phyloP scores from a whole-genome alignment of 2,797 vertebrate species.

The Macropus fuliginosus region DNA sequence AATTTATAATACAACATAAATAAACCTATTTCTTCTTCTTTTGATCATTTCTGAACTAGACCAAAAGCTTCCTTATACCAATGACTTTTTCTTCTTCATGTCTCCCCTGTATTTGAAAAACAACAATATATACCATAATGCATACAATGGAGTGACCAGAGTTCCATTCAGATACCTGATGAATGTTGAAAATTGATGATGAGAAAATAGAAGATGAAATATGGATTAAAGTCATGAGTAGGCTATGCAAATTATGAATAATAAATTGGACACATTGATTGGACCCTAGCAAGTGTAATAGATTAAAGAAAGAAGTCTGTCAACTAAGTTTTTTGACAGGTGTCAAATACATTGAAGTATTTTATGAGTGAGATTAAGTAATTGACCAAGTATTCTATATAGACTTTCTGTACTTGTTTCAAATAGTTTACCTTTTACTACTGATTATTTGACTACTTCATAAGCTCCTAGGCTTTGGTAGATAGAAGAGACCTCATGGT shows the following conservation, averaged over 20 bases:
- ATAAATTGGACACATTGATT: slow-evolving; percentile 81
- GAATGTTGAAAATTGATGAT: slow-evolving; percentile 64
- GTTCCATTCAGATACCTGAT: slow-evolving; percentile 62
- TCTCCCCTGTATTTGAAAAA: not conserved
- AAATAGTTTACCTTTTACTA: slow-evolving; percentile 46
- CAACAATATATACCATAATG: not conserved
- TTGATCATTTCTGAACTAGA: slow-evolving; percentile 31
- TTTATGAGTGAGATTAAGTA: slow-evolving; percentile 69
- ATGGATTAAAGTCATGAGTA: slow-evolving; percentile 69
- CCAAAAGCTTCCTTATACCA: not conserved
- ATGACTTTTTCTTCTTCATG: not conserved
- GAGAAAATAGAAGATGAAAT: slow-evolving; percentile 77
- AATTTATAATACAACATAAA: slow-evolving; percentile 7
- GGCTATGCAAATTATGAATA: slow-evolving; percentile 79
- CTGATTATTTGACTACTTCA: slow-evolving; percentile 44
- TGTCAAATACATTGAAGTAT: slow-evolving; percentile 70
- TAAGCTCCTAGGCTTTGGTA: slow-evolving; percentile 28
- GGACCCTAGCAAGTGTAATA: slow-evolving; percentile 72
- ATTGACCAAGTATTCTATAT: slow-evolving; percentile 61
- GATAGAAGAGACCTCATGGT: slow-evolving; percentile 18
- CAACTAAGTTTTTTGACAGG: slow-evolving; percentile 76
- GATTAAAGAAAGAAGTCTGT: slow-evolving; percentile 71
- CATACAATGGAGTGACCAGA: slow-evolving; percentile 29
- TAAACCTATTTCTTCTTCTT: not conserved
- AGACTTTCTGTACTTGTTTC: slow-evolving; percentile 59